Evolutionary conservation across 2,797 vertebrate genomes (phyloP), one percentile per base, ranked within the genome.

Genomic region (Anomalospiza imberbis): DNA sequence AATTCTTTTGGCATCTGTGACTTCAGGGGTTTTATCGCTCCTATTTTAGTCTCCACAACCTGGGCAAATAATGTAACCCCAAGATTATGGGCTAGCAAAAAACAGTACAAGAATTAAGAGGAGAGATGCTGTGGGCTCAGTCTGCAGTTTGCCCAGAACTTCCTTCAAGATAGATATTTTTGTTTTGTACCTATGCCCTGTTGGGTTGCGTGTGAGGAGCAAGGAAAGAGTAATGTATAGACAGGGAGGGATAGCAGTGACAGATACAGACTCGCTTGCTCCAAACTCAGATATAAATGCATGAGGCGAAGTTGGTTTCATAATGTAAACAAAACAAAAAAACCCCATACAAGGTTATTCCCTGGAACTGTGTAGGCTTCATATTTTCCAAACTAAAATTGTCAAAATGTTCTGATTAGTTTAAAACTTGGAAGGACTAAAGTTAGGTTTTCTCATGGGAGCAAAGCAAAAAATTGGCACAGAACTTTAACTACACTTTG

Each of bases 301-400:
- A 45, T 44, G 76, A 86, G n/a, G 50, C 42, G 62, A 74, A 63
- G 24, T 44, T 63, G 38, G 14, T 88, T 84, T 57, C 31, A 25
- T 54, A 88, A 94, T 10, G 17, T 51, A 88, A 93, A 61, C 4
- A 58, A 81, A 88, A 67, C 2, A 21, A 77, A 71, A 77, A 89
- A 86, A 78, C 66, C 3, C 44, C 60, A 60, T 88, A 44, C n/a
- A 34, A 38, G 36, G 40, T 74, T 92, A 68, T 91, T 85, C 82
- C 13, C 31, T 78, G 58, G 7, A 88, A 73, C 54, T 85, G 19
- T 48, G 50, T 42, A 24, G 57, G n/a, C 48, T 80, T 95, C 85
- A 67, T 75, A 55, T 93, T 93, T 94, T 96, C 90, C 96, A 70
- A 84, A 93, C 66, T 88, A 45, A 90, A 90, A 88, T 81, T 86